A percentile compares a stretch with the other conserved stretches of the same genome.
These are phyloP conservation scores for Fregetta grallaria DNA, from an alignment of 2,113 vertebrate species.

Conservation along the genomic window DNA sequence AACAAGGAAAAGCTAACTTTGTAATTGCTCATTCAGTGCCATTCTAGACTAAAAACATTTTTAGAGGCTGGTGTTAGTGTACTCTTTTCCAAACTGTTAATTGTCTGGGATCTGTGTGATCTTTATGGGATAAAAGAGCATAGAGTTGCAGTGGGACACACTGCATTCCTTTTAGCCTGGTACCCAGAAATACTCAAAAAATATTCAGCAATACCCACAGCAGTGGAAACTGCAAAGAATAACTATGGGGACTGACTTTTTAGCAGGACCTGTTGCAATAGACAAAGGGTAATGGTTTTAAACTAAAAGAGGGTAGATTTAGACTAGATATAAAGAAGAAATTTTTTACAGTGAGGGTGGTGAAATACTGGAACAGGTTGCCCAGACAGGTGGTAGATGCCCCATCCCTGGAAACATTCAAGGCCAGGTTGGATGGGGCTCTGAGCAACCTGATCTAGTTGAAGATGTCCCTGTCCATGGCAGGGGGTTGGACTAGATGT, in stretches of 20 bases:
- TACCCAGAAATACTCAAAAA: not conserved
- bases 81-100: constrained; percentile 2
- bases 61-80: not conserved
- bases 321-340: too few relatives aligned
- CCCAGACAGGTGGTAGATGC: too few relatives aligned
- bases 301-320: too few relatives aligned
- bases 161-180: not conserved
- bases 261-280: too few relatives aligned
- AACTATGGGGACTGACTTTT: not conserved
- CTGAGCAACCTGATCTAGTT: too few relatives aligned
- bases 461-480: too few relatives aligned
- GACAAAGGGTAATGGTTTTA: too few relatives aligned
- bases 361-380: too few relatives aligned
- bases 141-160: not conserved
- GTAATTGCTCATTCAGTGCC: not conserved
- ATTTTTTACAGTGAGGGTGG: too few relatives aligned
- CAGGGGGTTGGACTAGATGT: too few relatives aligned
- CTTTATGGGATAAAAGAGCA: not conserved
- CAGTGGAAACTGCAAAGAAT: not conserved
- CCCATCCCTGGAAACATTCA: too few relatives aligned
- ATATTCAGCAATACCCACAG: not conserved
- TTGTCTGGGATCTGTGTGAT: not conserved
- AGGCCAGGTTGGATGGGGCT: too few relatives aligned
- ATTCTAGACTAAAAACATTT: not conserved
- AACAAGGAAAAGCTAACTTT: not conserved